These are phyloP conservation scores for Zelostemma sp. DNA, from an alignment of 1,140 invertebrate species.

Conservation along the genomic window DNA sequence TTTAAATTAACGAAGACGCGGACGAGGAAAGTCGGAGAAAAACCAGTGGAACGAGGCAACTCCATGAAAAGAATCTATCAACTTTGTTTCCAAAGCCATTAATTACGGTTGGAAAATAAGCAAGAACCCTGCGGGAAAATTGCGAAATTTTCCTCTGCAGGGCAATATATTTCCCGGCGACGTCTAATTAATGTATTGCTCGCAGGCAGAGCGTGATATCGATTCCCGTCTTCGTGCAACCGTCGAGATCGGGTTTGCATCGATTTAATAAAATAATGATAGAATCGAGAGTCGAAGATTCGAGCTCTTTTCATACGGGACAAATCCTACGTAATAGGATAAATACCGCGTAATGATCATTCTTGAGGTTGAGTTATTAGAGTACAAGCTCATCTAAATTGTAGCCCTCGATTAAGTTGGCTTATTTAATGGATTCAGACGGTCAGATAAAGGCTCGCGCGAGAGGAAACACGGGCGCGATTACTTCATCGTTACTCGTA, in stretches of 20 bases:
- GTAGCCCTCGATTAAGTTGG: constrained; percentile 14
- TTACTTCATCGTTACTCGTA: not conserved
- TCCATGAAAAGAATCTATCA: constrained; percentile 1
- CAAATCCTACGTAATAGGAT: constrained; percentile 38
- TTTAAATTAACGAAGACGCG: no score
- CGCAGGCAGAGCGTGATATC: constrained; percentile 16
- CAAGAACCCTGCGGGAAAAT: constrained; percentile 27
- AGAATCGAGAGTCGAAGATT: constrained; percentile 36
- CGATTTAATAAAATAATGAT: constrained; percentile 44
- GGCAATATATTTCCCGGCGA: constrained; percentile 30
- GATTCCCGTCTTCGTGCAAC: constrained; percentile 21
- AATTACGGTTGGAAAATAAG: constrained; percentile 27
- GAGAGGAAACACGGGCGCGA: not conserved
- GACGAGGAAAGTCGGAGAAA: no score
- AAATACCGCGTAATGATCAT: constrained; percentile 43
- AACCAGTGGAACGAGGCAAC: constrained; percentile 22
- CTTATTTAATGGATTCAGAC: not conserved
- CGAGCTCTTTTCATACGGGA: constrained; percentile 27
- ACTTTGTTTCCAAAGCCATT: constrained; percentile 33
- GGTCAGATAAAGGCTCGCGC: not conserved
- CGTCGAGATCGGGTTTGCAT: constrained; percentile 28
- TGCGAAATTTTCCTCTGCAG: constrained; percentile 23
- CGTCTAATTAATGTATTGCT: constrained; percentile 41
- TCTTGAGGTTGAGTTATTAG: constrained; percentile 37
- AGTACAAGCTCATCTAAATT: constrained; percentile 32